Percentiles rank a stretch among this genome's conserved stretches.
Evolutionary conservation across 2,113 vertebrate species (phyloP).

Genomic region (Dermatemys mawii): DNA sequence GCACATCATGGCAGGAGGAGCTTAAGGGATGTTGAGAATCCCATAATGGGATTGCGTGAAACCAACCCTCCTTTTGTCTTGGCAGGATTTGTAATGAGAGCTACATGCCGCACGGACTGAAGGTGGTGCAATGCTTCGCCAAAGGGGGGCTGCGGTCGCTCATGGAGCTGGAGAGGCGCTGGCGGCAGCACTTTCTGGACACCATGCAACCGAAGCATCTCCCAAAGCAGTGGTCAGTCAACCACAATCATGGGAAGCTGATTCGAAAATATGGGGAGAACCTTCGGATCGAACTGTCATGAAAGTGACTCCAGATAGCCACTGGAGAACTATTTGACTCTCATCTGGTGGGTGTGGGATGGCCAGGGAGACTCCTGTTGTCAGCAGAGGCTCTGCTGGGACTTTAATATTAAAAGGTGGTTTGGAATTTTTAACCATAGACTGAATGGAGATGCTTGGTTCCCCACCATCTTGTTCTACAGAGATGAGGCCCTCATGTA

Average conservation of each 20-base stretch:
- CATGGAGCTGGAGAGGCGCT: conserved; percentile 92
- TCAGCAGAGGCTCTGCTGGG: not conserved
- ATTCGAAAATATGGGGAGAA: conserved; percentile 90
- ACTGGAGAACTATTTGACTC: not conserved
- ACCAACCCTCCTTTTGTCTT: conserved; percentile 62
- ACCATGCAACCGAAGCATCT: conserved; percentile 91
- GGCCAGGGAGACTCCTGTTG: not conserved
- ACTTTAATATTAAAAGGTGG: not conserved
- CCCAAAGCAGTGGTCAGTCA: conserved; percentile 92
- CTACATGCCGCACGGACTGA: conserved; percentile 92
- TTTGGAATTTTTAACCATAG: conserved; percentile 31
- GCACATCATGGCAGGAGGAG: not conserved
- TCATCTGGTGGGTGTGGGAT: not conserved
- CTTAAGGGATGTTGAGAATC: not conserved
- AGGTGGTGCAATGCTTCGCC: conserved; percentile 88
- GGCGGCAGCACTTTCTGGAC: conserved; percentile 95
- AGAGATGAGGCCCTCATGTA: too few species aligned
- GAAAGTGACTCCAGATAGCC: conserved; percentile 15
- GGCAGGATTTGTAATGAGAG: conserved; percentile 92
- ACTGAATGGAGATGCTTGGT: not conserved
- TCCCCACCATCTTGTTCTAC: not conserved
- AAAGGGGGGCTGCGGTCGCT: conserved; percentile 86
- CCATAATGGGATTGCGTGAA: not conserved
- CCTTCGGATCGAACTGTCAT: conserved; percentile 82
- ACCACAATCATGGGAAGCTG: conserved; percentile 94